These are phyloP conservation scores for Ethmia dodecea DNA, from an alignment of 2,888 invertebrate genomes.

Conservation along the genomic window DNA sequence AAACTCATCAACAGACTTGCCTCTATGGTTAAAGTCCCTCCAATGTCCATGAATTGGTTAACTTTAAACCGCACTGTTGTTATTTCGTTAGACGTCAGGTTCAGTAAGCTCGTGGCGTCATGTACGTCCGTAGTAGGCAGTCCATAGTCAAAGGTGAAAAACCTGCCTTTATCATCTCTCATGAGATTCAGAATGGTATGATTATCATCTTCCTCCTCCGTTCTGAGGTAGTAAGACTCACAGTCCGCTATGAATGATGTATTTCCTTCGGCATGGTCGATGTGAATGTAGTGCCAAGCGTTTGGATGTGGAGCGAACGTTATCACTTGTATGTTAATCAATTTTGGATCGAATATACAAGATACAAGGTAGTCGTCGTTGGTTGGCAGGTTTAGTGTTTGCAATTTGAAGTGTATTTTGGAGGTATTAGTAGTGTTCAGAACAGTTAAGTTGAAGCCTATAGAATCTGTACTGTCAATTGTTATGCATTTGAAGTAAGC, in stretches of 20 bases:
- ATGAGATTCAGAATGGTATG: slow-evolving; percentile 53
- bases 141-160: slow-evolving; percentile 87
- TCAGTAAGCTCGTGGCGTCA: slow-evolving; percentile 80
- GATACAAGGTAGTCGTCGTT: slow-evolving; percentile 63
- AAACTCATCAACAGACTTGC: slow-evolving; percentile 81
- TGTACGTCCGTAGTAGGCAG: slow-evolving; percentile 80
- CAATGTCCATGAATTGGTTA: slow-evolving; percentile 84
- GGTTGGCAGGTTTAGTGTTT: slow-evolving; percentile 73
- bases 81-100: slow-evolving; percentile 80
- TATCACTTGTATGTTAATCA: slow-evolving; percentile 48
- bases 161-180: slow-evolving; percentile 82
- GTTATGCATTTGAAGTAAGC: slow-evolving; percentile 72
- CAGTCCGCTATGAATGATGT: slow-evolving; percentile 45
- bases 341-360: slow-evolving; percentile 65
- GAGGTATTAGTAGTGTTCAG: slow-evolving; percentile 40
- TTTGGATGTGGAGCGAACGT: slow-evolving; percentile 75
- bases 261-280: slow-evolving; percentile 38
- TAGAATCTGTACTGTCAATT: slow-evolving; percentile 39
- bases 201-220: slow-evolving; percentile 41
- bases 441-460: slow-evolving; percentile 55
- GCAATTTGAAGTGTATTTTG: slow-evolving; percentile 59
- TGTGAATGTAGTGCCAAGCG: slow-evolving; percentile 77
- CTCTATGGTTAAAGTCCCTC: slow-evolving; percentile 86
- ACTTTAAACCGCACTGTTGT: slow-evolving; percentile 83
- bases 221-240: slow-evolving; percentile 38